phyloP scores from a whole-genome alignment of 1,140 invertebrate species.

The Ostrea edulis region DNA sequence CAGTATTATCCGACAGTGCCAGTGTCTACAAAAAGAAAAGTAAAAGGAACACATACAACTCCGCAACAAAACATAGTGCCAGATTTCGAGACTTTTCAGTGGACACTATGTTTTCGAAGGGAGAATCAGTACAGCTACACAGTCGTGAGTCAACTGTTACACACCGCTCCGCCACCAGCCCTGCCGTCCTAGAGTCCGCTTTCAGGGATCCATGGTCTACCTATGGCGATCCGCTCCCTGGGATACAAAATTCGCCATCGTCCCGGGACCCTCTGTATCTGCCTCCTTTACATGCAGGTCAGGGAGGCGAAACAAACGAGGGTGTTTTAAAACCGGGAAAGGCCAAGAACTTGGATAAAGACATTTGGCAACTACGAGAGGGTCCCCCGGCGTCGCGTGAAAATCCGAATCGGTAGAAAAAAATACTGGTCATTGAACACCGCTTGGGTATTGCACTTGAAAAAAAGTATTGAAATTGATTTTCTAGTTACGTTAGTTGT shows the following conservation, averaged over 20 bases:
- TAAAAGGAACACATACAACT: neutral
- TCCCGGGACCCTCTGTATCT: neutral
- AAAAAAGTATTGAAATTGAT: slow-evolving; percentile 8
- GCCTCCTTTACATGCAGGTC: neutral
- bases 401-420: neutral
- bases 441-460: neutral
- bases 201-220: slow-evolving; percentile 27
- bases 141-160: neutral
- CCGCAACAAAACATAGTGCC: neutral
- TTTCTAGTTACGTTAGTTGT: neutral
- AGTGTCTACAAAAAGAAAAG: neutral
- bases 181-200: neutral
- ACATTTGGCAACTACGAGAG: neutral
- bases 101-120: slow-evolving; percentile 6
- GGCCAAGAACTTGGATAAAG: neutral
- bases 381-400: neutral
- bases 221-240: neutral
- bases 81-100: slow-evolving; percentile 19
- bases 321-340: neutral
- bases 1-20: slow-evolving; percentile 23
- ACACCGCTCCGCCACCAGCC: neutral
- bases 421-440: neutral
- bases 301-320: neutral
- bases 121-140: neutral
- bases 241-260: neutral